phyloP scores from a whole-genome alignment of 1,140 invertebrate genomes.

The Eufriesea mexicana region DNA sequence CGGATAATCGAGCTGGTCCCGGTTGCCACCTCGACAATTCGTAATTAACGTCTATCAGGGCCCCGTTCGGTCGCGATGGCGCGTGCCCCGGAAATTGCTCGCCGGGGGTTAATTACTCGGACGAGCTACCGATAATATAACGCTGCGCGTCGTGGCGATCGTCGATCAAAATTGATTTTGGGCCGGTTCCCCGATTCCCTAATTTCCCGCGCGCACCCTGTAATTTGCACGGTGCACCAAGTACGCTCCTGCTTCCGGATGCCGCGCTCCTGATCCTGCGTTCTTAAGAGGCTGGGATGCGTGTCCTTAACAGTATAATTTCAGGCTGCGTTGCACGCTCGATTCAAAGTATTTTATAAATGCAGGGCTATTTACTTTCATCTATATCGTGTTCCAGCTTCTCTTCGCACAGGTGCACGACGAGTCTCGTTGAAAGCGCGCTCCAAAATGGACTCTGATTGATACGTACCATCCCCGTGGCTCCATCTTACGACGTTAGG shows the following conservation, averaged over 20 bases:
- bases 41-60: slow-evolving; percentile 6
- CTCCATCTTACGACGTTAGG: too few relatives aligned
- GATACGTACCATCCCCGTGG: too few relatives aligned
- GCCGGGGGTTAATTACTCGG: slow-evolving; percentile 24
- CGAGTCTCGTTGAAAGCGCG: too few relatives aligned
- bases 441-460: too few relatives aligned
- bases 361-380: neutral
- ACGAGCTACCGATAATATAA: slow-evolving; percentile 26
- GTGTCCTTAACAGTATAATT: neutral
- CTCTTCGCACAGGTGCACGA: neutral
- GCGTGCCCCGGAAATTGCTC: slow-evolving; percentile 42
- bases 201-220: slow-evolving; percentile 29
- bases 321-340: neutral
- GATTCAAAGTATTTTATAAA: neutral
- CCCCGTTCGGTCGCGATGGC: neutral
- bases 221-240: slow-evolving; percentile 37
- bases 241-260: slow-evolving; percentile 1
- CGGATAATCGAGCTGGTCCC: neutral
- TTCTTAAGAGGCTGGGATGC: neutral
- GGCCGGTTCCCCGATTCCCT: slow-evolving; percentile 32
- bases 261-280: neutral
- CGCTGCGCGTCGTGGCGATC: neutral
- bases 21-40: neutral
- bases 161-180: slow-evolving; percentile 42
- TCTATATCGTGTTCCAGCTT: neutral